Conservation (phyloP, 35 echinoderm and acorn worm species). For the Chiridota heheva region DNA sequence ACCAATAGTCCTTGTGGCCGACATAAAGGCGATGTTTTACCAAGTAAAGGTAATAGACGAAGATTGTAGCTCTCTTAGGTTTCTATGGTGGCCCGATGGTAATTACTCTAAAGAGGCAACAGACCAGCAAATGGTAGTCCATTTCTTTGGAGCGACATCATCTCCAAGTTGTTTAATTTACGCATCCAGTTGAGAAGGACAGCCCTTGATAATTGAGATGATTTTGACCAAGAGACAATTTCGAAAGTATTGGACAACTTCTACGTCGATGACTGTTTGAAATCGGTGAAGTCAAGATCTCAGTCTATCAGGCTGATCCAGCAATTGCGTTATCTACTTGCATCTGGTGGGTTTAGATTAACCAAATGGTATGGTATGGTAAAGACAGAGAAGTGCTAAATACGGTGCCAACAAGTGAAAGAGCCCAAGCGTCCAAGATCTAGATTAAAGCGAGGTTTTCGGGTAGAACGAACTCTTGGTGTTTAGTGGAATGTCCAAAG, state of each 20-base stretch:
- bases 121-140: slow-evolving; percentile 59
- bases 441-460: slow-evolving; percentile 32
- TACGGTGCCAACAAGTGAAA: slow-evolving; percentile 28
- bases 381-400: slow-evolving; percentile 45
- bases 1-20: slow-evolving; percentile 27
- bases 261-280: slow-evolving; percentile 69
- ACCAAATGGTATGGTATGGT: slow-evolving; percentile 60
- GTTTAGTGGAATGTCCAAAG: slow-evolving; percentile 30
- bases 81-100: slow-evolving; percentile 40
- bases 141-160: slow-evolving; percentile 68
- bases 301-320: slow-evolving; percentile 1
- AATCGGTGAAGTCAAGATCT: slow-evolving; percentile 19
- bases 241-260: slow-evolving; percentile 38
- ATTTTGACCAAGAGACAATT: background rate
- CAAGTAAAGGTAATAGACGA: slow-evolving; percentile 22
- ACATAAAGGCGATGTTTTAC: slow-evolving; percentile 39
- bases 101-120: slow-evolving; percentile 13
- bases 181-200: slow-evolving; percentile 37
- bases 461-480: slow-evolving; percentile 31
- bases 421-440: slow-evolving; percentile 33
- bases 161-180: slow-evolving; percentile 62
- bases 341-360: slow-evolving; percentile 40
- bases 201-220: slow-evolving; percentile 35
- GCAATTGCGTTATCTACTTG: slow-evolving; percentile 19
- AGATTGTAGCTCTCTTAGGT: slow-evolving; percentile 28